Percentiles rank a stretch among this genome's conserved stretches.
phyloP scores from a whole-genome alignment of 2,888 invertebrate species.

The Limnephilus lunatus region DNA sequence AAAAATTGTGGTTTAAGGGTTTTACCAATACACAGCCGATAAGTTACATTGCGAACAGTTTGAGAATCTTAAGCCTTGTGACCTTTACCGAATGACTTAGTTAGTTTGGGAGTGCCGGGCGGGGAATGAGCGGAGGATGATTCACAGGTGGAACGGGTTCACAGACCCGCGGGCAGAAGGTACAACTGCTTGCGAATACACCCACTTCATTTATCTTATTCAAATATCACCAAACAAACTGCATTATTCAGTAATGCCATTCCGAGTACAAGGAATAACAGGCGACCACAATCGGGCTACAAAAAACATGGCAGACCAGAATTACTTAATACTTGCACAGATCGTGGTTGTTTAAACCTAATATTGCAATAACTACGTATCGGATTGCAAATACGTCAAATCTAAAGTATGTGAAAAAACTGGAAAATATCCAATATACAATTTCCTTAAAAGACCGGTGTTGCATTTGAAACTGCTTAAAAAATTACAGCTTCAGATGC shows the following conservation, averaged over 20 bases:
- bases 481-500: too few species aligned
- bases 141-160: conserved; percentile 37
- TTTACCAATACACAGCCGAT: too few species aligned
- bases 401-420: too few species aligned
- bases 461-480: too few species aligned
- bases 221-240: neutral
- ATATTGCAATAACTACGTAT: too few species aligned
- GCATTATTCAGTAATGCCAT: neutral
- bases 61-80: neutral
- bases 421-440: too few species aligned
- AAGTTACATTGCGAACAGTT: neutral
- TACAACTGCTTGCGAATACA: neutral
- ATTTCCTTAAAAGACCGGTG: too few species aligned
- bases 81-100: conserved; percentile 39
- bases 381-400: too few species aligned
- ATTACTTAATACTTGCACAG: too few species aligned
- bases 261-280: neutral
- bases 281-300: neutral
- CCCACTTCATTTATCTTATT: neutral
- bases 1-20: too few species aligned
- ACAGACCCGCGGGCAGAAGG: neutral
- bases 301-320: too few species aligned
- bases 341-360: too few species aligned
- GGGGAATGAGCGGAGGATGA: conserved; percentile 3
- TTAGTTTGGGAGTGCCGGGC: conserved; percentile 23